Evolutionary conservation across 2,888 invertebrate species (phyloP).

Genomic region (Aphidoletes aphidimyza): DNA sequence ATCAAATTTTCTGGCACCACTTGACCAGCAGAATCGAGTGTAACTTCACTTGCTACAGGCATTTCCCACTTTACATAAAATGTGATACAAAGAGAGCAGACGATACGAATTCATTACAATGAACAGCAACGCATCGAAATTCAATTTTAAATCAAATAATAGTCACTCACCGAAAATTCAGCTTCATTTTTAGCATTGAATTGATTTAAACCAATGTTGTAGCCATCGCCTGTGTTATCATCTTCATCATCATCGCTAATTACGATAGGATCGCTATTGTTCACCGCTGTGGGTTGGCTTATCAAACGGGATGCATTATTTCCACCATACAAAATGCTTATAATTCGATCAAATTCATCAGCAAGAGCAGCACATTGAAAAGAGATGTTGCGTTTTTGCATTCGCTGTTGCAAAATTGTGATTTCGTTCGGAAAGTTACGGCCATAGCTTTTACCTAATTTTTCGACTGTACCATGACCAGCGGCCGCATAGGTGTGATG

Average conservation of each 20-base stretch:
- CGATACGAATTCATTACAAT: neutral
- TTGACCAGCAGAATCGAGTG: neutral
- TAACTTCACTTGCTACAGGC: neutral
- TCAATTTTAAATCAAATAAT: too few relatives aligned
- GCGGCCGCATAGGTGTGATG: neutral
- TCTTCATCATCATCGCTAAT: neutral
- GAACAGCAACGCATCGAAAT: too few relatives aligned
- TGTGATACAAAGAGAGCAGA: neutral
- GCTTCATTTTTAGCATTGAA: neutral
- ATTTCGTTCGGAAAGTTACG: neutral
- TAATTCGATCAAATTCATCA: neutral
- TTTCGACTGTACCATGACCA: neutral
- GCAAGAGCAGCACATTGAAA: neutral
- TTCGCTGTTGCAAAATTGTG: neutral
- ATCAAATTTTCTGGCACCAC: neutral
- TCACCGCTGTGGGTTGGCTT: neutral
- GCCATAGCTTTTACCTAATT: neutral
- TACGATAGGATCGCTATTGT: neutral
- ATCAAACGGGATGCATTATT: neutral
- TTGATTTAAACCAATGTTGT: neutral
- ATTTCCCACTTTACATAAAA: too few relatives aligned
- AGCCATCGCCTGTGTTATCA: neutral
- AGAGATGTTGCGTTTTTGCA: neutral
- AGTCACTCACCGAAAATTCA: neutral
- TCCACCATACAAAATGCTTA: neutral